phyloP scores from a whole-genome alignment of 1,140 invertebrate genomes.

The Carposina sasakii region DNA sequence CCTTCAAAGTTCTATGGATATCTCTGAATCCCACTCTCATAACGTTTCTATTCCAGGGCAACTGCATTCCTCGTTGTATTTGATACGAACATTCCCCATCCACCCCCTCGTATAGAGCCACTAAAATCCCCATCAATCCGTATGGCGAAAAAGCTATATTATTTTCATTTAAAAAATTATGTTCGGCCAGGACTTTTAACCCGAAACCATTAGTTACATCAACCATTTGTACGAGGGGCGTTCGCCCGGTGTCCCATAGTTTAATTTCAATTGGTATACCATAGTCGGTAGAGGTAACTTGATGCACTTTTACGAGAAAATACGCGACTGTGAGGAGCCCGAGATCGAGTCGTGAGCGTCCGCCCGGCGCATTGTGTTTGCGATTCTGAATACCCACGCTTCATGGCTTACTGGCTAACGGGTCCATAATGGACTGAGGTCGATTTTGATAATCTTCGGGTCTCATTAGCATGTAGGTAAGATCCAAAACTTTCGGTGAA shows the following conservation, averaged over 20 bases:
- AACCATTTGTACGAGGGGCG: conserved; percentile 81
- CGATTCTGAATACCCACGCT: conserved; percentile 35
- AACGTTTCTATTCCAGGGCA: conserved; percentile 80
- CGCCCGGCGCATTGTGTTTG: conserved; percentile 41
- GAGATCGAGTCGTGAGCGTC: conserved; percentile 37
- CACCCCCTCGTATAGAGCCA: conserved; percentile 84
- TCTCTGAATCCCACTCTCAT: conserved; percentile 85
- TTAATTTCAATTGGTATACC: conserved; percentile 60
- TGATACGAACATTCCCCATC: conserved; percentile 79
- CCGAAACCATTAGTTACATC: conserved; percentile 85
- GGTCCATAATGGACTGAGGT: too few relatives aligned
- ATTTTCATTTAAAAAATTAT: conserved; percentile 78
- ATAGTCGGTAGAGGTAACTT: conserved; percentile 29
- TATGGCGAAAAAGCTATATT: conserved; percentile 90
- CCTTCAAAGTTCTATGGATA: conserved; percentile 82
- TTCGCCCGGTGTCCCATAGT: conserved; percentile 54
- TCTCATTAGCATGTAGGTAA: conserved; percentile 6
- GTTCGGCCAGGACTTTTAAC: conserved; percentile 79
- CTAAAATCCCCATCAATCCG: conserved; percentile 82
- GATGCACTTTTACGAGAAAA: conserved; percentile 22
- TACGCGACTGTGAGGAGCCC: conserved; percentile 19
- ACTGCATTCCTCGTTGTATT: conserved; percentile 76
- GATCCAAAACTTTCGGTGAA: conserved; percentile 8
- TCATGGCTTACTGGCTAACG: not conserved
- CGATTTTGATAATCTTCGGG: conserved; percentile 6